Evolutionary conservation across 2,888 invertebrate genomes (phyloP), one percentile per base, ranked within the genome.

Genomic region (Tethea ocularis): DNA sequence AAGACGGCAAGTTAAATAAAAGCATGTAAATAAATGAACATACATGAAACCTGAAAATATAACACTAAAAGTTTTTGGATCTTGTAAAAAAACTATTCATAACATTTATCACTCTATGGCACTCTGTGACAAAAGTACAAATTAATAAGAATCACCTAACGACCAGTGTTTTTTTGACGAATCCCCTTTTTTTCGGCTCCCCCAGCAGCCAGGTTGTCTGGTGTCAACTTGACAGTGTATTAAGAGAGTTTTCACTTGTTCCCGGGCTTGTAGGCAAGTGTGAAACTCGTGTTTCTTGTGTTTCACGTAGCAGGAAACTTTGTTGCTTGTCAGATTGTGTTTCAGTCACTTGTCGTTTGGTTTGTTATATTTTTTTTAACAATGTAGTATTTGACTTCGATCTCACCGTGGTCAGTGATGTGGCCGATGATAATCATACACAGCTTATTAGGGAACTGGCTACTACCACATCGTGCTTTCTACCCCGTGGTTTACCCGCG

Each of bases 121-220:
- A 52, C 7, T 11, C 54, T 29, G 67, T 69, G 77, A 82, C 80
- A 81, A 80, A 82, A 80, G 82, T 82, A 82, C 77, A 84, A 88
- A 88, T 87, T 85, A 87, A 84, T 85, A 86, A 86, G 81, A 85
- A 87, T 85, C 82, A 81, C 81, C 81, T 75, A 73, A 78, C 78
- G 78, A 72, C 68, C 64, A 53, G 61, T 57, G 60, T 67, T 71
- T 64, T 69, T 72, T 70, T 74, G 67, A 51, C 62, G 61, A 61
- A 10, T 46, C 20, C 46, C 46, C 46, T 20, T 17, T 41, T 41
- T 20, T 7, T 10, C 15, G 2, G 15, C 17, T 17, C 2, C 10
- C 3, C 2, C 10, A n/a, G 6, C 4, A 2, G 33, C n/a, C 20
- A 46, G 46, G n/a, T 10, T 2, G 20, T 20, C 46, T 46, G 46